Evolutionary conservation across 2,888 invertebrate species (phyloP).

Genomic region (Rapana venosa): DNA sequence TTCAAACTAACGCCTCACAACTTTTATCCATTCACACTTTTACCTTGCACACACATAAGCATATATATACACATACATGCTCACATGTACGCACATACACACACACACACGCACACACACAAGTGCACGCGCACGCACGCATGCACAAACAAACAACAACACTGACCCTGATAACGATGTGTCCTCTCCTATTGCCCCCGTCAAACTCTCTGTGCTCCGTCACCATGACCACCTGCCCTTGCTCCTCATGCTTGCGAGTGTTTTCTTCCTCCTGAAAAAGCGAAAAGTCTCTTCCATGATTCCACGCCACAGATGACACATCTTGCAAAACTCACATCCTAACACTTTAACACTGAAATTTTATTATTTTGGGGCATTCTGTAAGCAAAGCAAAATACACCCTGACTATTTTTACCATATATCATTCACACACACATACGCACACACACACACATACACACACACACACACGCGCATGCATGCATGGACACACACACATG

Average conservation of each 20-base stretch:
- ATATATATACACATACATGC: too few species aligned
- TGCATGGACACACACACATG: too few species aligned
- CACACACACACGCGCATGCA: too few species aligned
- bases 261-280: constrained; percentile 92
- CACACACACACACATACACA: too few species aligned
- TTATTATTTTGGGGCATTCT: too few species aligned
- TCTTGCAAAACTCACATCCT: not conserved
- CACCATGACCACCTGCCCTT: constrained; percentile 93
- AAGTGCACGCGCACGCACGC: not conserved
- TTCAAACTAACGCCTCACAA: too few species aligned
- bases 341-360: too few species aligned
- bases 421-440: too few species aligned
- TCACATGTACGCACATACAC: not conserved
- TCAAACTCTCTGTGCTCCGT: constrained; percentile 91
- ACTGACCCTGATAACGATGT: constrained; percentile 91
- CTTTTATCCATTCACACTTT: too few species aligned
- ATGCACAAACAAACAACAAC: not conserved
- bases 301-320: not conserved
- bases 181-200: constrained; percentile 86
- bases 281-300: not conserved
- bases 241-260: constrained; percentile 90
- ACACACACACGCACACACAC: not conserved
- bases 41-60: too few species aligned
- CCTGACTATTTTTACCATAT: too few species aligned
- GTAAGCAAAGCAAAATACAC: too few species aligned